Conservation (phyloP, 2,888 invertebrate genomes). For the Rhagonycha lutea region DNA sequence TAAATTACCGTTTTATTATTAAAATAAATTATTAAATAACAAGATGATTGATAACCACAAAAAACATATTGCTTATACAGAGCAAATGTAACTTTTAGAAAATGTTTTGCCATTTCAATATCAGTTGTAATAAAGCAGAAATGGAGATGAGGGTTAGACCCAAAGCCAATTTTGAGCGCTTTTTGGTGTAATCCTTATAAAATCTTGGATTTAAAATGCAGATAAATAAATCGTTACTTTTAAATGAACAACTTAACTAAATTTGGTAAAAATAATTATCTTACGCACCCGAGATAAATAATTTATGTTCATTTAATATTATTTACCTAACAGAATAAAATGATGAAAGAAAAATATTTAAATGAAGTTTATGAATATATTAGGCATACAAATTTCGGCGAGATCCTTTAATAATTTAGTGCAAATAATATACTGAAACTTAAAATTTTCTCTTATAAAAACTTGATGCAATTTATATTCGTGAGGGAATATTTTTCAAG, state of each 20-base stretch:
- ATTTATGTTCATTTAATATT: not conserved
- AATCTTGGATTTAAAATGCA: not conserved
- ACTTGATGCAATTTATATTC: not conserved
- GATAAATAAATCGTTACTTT: not conserved
- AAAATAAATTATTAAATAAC: not conserved
- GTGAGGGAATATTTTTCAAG: not conserved
- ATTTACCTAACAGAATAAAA: not conserved
- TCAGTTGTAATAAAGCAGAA: conserved; percentile 1
- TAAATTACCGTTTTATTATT: not conserved
- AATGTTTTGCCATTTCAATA: not conserved
- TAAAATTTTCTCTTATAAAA: not conserved
- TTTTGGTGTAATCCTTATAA: not conserved
- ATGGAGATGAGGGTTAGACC: not conserved
- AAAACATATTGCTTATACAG: not conserved
- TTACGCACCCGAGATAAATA: not conserved
- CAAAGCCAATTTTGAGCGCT: not conserved
- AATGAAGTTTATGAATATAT: not conserved
- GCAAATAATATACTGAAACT: not conserved
- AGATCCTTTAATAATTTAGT: not conserved
- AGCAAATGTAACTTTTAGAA: not conserved
- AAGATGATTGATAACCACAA: not conserved
- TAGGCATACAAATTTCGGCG: not conserved
- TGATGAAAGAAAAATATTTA: not conserved
- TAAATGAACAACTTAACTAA: not conserved
- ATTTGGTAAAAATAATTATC: not conserved